A percentile compares a stretch with the other conserved stretches of the same genome.
These are phyloP conservation scores for Drosophila oshimai DNA, from an alignment of 1,140 invertebrate species.

Conservation along the genomic window DNA sequence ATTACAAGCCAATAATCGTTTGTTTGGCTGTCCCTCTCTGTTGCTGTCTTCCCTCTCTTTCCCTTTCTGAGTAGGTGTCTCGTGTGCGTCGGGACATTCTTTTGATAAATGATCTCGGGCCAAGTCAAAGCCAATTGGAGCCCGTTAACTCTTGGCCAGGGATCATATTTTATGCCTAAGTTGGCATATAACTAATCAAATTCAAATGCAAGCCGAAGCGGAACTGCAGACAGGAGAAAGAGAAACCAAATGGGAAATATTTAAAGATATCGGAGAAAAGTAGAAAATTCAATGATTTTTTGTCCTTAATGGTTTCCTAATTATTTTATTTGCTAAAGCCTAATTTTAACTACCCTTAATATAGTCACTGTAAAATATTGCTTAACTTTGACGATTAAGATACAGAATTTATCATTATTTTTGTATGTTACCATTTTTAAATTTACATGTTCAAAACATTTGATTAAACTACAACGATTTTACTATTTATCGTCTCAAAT, in stretches of 20 bases:
- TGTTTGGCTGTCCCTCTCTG: slow-evolving; percentile 29
- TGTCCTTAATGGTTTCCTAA: not conserved
- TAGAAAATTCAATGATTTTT: not conserved
- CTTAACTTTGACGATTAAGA: no score
- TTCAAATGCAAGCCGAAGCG: slow-evolving; percentile 29
- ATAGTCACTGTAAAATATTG: no score
- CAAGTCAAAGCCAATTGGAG: slow-evolving; percentile 33
- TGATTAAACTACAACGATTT: no score
- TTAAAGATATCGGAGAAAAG: not conserved
- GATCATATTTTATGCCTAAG: slow-evolving; percentile 61
- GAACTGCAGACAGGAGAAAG: slow-evolving; percentile 25
- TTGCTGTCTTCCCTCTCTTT: not conserved
- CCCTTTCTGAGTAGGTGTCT: slow-evolving; percentile 30
- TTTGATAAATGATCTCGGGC: slow-evolving; percentile 42
- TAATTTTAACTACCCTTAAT: no score
- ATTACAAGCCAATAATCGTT: slow-evolving; percentile 77
- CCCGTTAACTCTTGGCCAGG: slow-evolving; percentile 37
- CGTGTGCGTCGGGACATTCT: slow-evolving; percentile 28
- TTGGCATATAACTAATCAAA: slow-evolving; percentile 69
- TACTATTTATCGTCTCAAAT: no score
- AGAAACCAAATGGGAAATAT: slow-evolving; percentile 12
- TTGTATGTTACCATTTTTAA: no score
- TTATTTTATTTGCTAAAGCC: no score
- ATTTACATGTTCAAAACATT: no score
- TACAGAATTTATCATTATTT: no score